Base-by-base conservation (phyloP, 1,140 invertebrate genomes). In the Drosophila subobscura region DNA sequence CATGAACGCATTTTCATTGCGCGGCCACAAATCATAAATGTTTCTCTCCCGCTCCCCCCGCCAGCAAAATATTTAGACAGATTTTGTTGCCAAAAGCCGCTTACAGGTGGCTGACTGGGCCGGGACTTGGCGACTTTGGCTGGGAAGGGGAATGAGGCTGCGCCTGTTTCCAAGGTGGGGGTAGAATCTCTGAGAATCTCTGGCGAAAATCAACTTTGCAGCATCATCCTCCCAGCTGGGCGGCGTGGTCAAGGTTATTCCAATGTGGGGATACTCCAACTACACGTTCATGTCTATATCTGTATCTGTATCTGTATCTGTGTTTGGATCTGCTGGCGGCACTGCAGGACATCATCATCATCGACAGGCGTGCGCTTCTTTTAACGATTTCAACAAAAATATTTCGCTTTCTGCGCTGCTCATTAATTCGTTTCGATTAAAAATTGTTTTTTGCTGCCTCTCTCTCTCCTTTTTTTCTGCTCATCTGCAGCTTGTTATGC, bases 371-470 rank as follows among this genome's bases (percentile, higher is more conserved):
- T 53, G 81, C 74, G 83, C 77, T 81, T 72, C 68, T 81, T 86
- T 86, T 86, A 86, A 86, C 78, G 83, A 86, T 86, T 88, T 88
- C 74, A 86, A 86, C 66, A 88, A 88, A 70, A 77, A 81, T 81
- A 76, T 83, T 77, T 71, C 70, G 74, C 65, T 88, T 83, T 78
- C 70, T 65, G 61, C 81, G 70, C 61, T 65, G 74, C 83, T 83
- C 83, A 88, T 86, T 86, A 88, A 88, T 86, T 86, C 78, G 74
- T 79, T 86, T 86, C 81, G 81, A 85, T 85, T 85, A 85, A 85
- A 85, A 85, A 86, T 74, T 85, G 73, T 65, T 56, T 75, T 83
- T 72, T 71, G 8, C 33, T 12, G 29, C 4, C 8, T 55, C 44
- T 45, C 44, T 67, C 80, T 20, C 16, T 20, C 16, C 16, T 67